Conservation (phyloP, 2,113 vertebrate species). For the Bos javanicus region DNA sequence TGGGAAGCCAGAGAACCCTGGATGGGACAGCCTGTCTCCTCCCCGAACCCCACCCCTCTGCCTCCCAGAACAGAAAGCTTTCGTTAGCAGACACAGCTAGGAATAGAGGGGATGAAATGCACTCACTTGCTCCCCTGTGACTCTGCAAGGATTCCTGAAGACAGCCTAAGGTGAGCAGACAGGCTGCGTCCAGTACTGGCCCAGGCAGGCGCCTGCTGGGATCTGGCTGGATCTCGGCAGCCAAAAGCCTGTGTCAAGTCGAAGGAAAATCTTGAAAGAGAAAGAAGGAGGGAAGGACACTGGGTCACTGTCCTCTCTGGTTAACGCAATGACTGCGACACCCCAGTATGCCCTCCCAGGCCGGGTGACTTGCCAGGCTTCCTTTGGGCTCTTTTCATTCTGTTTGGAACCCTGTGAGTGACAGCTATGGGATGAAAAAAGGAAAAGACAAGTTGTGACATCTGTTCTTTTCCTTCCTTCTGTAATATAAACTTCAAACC, state of each 20-base stretch:
- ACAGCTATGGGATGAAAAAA: conserved; percentile 59
- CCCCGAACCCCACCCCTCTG: not conserved
- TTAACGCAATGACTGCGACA: conserved; percentile 42
- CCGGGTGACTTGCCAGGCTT: not conserved
- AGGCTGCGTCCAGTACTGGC: not conserved
- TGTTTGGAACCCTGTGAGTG: conserved; percentile 52
- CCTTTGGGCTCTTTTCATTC: conserved; percentile 41
- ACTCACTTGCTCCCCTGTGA: not conserved
- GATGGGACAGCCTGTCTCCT: not conserved
- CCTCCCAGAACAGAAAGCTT: not conserved
- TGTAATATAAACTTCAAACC: conserved; percentile 68
- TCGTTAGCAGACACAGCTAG: conserved; percentile 23
- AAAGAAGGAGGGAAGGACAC: not conserved
- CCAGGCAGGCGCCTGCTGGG: not conserved
- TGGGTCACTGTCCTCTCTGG: conserved; percentile 7
- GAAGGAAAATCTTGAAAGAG: conserved; percentile 50
- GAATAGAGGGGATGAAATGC: not conserved
- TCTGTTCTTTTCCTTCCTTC: conserved; percentile 58
- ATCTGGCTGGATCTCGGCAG: not conserved
- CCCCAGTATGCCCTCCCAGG: conserved; percentile 24
- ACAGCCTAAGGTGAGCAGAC: not conserved
- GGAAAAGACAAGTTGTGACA: conserved; percentile 61
- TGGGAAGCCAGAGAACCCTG: not conserved
- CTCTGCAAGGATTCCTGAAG: conserved; percentile 30
- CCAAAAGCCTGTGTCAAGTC: not conserved